phyloP scores from a whole-genome alignment of 2,113 vertebrate species.

The Paracanthobrama guichenoti region DNA sequence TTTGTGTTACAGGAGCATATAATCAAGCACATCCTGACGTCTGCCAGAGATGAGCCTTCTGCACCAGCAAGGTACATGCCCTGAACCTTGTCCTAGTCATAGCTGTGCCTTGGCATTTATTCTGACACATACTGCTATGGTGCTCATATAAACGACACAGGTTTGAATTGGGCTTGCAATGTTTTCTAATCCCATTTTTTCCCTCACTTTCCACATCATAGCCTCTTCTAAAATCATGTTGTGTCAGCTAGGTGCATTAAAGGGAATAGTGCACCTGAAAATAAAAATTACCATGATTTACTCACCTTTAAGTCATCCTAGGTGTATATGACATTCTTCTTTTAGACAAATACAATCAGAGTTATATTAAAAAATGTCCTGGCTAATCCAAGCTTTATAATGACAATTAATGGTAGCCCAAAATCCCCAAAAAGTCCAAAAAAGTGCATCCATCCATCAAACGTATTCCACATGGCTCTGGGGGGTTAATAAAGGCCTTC shows the following conservation, averaged over 20 bases:
- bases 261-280: too few relatives aligned
- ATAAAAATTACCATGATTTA: too few relatives aligned
- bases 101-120: background rate
- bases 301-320: too few relatives aligned
- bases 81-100: background rate
- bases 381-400: too few relatives aligned
- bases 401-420: too few relatives aligned
- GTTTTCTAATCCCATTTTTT: background rate
- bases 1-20: slow-evolving; percentile 86
- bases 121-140: background rate
- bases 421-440: too few relatives aligned
- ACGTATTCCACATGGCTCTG: too few relatives aligned
- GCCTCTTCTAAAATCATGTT: background rate
- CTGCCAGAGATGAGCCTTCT: slow-evolving; percentile 94
- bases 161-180: background rate
- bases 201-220: background rate
- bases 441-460: too few relatives aligned
- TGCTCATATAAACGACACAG: background rate
- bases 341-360: too few relatives aligned
- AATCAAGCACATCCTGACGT: slow-evolving; percentile 93
- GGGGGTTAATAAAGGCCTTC: too few relatives aligned
- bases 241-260: background rate
- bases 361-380: too few relatives aligned
- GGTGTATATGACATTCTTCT: too few relatives aligned
- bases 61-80: slow-evolving; percentile 86